A percentile compares a stretch with the other conserved stretches of the same genome.
These are phyloP conservation scores for Ceyx margarethae DNA, from an alignment of 2,113 vertebrate genomes.

Conservation along the genomic window DNA sequence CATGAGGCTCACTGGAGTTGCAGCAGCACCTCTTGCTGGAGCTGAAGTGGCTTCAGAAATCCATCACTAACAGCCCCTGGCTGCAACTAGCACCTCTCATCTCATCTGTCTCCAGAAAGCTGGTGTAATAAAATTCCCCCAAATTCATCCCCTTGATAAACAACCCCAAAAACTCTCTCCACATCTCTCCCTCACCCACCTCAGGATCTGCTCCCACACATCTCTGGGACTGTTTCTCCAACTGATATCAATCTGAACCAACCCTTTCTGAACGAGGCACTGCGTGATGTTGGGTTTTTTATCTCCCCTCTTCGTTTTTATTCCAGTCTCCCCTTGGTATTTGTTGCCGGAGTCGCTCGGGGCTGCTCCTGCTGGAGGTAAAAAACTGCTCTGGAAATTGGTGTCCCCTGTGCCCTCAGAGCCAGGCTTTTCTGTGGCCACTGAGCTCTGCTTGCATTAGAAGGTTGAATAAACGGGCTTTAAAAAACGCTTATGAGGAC, in stretches of 20 bases:
- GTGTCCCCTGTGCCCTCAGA: background rate
- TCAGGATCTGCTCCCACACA: fast-evolving
- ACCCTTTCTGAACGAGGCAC: background rate
- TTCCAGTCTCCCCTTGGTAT: background rate
- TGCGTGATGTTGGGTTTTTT: background rate
- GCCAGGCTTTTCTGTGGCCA: background rate
- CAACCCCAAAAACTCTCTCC: background rate
- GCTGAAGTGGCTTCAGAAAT: background rate
- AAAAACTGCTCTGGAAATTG: background rate
- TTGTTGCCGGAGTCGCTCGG: fast-evolving
- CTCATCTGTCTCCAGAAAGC: background rate
- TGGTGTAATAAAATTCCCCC: background rate
- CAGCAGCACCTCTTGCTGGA: background rate
- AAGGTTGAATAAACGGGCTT: background rate
- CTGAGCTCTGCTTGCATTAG: background rate
- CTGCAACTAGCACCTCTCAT: background rate
- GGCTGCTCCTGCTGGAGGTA: background rate
- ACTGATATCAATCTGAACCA: fast-evolving
- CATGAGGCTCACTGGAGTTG: fast-evolving
- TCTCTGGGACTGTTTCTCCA: background rate
- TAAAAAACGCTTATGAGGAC: constrained; percentile 16
- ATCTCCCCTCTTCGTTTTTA: background rate
- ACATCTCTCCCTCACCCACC: background rate
- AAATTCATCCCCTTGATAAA: background rate
- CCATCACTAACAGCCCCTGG: background rate